A percentile compares a stretch with the other conserved stretches of the same genome.
These are phyloP conservation scores for Drosophila lowei DNA, from an alignment of 1,140 invertebrate genomes.

Conservation along the genomic window DNA sequence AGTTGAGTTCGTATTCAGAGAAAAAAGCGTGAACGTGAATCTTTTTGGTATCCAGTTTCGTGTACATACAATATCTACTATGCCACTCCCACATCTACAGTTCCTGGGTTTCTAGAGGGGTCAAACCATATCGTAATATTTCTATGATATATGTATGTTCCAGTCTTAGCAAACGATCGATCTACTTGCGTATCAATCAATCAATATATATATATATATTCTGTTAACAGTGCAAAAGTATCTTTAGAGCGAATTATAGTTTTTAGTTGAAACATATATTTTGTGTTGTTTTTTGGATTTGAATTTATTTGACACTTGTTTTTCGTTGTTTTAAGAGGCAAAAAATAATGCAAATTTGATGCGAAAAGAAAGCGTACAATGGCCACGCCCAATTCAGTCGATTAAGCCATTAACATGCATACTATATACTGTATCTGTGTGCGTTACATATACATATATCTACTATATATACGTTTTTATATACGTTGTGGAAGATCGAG, in stretches of 20 bases:
- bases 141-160: constrained; percentile 45
- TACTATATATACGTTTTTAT: constrained; percentile 44
- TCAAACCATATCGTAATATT: constrained; percentile 46
- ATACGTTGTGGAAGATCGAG: constrained; percentile 54
- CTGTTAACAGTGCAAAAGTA: constrained; percentile 47
- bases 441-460: constrained; percentile 45
- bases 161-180: constrained; percentile 41
- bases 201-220: constrained; percentile 48
- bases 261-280: constrained; percentile 60
- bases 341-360: constrained; percentile 22
- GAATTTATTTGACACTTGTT: constrained; percentile 39
- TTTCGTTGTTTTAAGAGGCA: constrained; percentile 19
- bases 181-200: constrained; percentile 30
- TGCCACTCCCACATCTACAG: constrained; percentile 31
- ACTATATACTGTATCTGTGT: constrained; percentile 58
- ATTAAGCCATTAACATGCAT: constrained; percentile 44
- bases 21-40: constrained; percentile 12
- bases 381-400: constrained; percentile 35
- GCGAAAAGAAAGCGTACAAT: constrained; percentile 40
- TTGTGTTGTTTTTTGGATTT: constrained; percentile 51
- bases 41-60: constrained; percentile 32
- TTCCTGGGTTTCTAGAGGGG: constrained; percentile 33
- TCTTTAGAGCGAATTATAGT: constrained; percentile 62
- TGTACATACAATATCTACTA: constrained; percentile 29
- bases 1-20: constrained; percentile 31